Conservation (phyloP, 1,140 invertebrate species). For the Trichoplusia ni region DNA sequence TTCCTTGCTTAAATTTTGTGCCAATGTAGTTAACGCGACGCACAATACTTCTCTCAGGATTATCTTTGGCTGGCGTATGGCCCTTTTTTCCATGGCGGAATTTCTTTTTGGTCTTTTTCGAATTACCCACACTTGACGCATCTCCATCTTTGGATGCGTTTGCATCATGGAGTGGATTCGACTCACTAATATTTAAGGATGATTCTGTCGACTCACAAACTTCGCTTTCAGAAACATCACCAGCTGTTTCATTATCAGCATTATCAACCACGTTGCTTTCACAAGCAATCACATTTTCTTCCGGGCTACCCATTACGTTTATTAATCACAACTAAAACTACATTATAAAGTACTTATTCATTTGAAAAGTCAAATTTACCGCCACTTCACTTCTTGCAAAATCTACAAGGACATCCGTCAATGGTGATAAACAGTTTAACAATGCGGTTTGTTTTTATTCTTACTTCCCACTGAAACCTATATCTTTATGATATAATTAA, state of each 20-base stretch:
- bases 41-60: slow-evolving; percentile 63
- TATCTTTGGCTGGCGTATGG: slow-evolving; percentile 65
- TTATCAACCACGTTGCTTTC: slow-evolving; percentile 88
- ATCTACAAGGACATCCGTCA: slow-evolving; percentile 78
- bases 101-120: slow-evolving; percentile 76
- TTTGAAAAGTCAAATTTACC: slow-evolving; percentile 75
- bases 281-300: slow-evolving; percentile 84
- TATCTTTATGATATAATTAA: slow-evolving; percentile 1
- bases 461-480: slow-evolving; percentile 22
- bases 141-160: slow-evolving; percentile 67
- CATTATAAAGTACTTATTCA: slow-evolving; percentile 43
- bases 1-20: slow-evolving; percentile 72
- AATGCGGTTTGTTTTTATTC: slow-evolving; percentile 55
- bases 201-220: slow-evolving; percentile 48
- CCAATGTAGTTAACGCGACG: slow-evolving; percentile 68
- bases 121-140: slow-evolving; percentile 33
- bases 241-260: slow-evolving; percentile 60
- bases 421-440: slow-evolving; percentile 78
- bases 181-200: slow-evolving; percentile 42
- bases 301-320: slow-evolving; percentile 68
- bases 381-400: slow-evolving; percentile 74
- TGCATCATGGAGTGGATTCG: slow-evolving; percentile 12
- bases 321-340: slow-evolving; percentile 43
- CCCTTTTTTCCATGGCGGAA: slow-evolving; percentile 74
- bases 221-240: slow-evolving; percentile 64